phyloP scores from a whole-genome alignment of 2,113 vertebrate genomes.

The Greenwoodochromis staneri region DNA sequence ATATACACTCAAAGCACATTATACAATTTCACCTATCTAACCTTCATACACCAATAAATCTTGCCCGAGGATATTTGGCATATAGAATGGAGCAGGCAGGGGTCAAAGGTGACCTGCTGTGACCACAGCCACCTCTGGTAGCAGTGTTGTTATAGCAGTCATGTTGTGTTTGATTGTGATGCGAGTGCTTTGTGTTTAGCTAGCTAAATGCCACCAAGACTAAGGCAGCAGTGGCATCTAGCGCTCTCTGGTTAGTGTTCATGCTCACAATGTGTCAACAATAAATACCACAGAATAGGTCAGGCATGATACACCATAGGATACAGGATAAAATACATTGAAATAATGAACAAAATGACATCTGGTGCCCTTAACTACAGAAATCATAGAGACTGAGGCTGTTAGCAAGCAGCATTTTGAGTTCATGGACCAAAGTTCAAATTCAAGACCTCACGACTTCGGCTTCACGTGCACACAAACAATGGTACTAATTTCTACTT shows the following conservation, averaged over 20 bases:
- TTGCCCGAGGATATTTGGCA: neutral
- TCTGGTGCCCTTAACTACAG: neutral
- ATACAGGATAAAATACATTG: neutral
- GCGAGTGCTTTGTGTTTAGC: neutral
- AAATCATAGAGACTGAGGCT: neutral
- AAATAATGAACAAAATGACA: neutral
- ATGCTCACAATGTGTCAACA: accelerated
- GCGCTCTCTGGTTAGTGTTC: neutral
- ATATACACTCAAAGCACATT: neutral
- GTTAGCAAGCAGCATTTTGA: neutral
- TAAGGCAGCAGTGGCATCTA: neutral
- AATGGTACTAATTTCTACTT: slow-evolving; percentile 22
- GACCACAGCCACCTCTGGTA: neutral
- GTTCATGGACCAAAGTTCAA: neutral
- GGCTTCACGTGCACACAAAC: neutral
- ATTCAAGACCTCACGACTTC: neutral
- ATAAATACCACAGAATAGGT: neutral
- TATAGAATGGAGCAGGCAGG: neutral
- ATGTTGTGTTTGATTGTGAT: neutral
- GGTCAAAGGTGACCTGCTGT: neutral
- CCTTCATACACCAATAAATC: neutral
- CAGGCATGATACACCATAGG: neutral
- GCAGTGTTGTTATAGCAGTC: neutral
- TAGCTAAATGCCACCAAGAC: neutral
- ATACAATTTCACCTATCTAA: neutral